Evolutionary conservation across 1,140 invertebrate genomes (phyloP).

Genomic region (Pseudobourletiella spinata): DNA sequence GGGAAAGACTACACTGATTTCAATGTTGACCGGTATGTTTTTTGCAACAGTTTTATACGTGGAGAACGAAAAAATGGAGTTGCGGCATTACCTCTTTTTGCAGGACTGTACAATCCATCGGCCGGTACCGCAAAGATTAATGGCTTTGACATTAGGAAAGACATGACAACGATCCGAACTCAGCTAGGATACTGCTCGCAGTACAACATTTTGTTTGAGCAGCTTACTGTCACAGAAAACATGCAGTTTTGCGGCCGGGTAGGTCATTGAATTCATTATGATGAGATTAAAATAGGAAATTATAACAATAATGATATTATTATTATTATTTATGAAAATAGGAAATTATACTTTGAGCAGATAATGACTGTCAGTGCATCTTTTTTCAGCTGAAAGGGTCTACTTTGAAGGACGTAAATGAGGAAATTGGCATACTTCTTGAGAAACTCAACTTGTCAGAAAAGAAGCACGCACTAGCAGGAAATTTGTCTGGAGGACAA

Average conservation of each 20-base stretch:
- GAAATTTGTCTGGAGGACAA: constrained; percentile 72
- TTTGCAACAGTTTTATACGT: background rate
- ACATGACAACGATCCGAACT: constrained; percentile 52
- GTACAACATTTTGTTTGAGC: constrained; percentile 84
- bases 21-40: constrained; percentile 62
- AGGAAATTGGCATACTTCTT: constrained; percentile 12
- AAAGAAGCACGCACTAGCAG: constrained; percentile 55
- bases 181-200: constrained; percentile 86
- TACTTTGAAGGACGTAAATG: constrained; percentile 1
- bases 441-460: constrained; percentile 49
- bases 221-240: constrained; percentile 81
- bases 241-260: constrained; percentile 72
- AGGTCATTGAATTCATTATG: background rate
- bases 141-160: constrained; percentile 55
- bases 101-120: constrained; percentile 53
- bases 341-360: too few relatives aligned
- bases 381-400: constrained; percentile 28
- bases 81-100: background rate
- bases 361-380: too few relatives aligned
- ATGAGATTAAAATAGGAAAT: background rate
- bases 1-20: constrained; percentile 73
- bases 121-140: constrained; percentile 55
- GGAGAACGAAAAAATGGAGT: background rate
- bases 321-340: too few relatives aligned
- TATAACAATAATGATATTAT: too few relatives aligned